phyloP scores from a whole-genome alignment of 2,113 vertebrate species.

The Holacanthus passer region DNA sequence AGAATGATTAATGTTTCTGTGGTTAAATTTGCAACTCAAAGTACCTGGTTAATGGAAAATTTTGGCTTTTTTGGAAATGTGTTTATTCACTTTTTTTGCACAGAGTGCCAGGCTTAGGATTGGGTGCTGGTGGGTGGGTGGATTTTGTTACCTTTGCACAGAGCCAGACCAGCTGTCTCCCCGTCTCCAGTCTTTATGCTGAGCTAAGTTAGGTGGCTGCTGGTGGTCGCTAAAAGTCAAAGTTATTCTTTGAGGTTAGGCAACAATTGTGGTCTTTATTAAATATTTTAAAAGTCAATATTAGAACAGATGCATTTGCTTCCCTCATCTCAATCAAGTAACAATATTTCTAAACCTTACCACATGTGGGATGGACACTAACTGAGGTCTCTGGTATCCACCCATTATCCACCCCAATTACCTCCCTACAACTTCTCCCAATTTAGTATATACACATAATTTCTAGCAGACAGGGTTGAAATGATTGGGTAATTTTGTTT shows the following conservation, averaged over 20 bases:
- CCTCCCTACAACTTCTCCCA: not conserved
- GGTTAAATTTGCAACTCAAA: not conserved
- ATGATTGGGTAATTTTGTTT: not conserved
- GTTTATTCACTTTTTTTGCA: not conserved
- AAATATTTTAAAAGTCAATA: not conserved
- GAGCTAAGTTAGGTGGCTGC: not conserved
- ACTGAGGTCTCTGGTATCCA: not conserved
- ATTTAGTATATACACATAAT: not conserved
- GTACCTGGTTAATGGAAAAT: not conserved
- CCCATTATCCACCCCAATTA: not conserved
- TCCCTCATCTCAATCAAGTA: no score
- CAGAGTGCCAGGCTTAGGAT: not conserved
- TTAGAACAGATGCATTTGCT: not conserved
- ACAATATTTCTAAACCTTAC: no score
- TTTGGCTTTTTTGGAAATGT: not conserved
- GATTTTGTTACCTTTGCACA: not conserved
- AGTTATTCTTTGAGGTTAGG: not conserved
- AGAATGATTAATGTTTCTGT: not conserved
- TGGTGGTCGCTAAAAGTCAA: not conserved
- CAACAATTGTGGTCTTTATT: not conserved
- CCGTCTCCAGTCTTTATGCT: not conserved
- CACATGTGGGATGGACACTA: not conserved
- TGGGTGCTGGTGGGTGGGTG: no score
- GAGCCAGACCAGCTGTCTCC: not conserved
- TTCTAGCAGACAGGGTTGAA: not conserved